Percentiles rank a stretch among this genome's conserved stretches.
Evolutionary conservation across 2,797 vertebrate species (phyloP).

Genomic region (Sebastes hopkinsi): DNA sequence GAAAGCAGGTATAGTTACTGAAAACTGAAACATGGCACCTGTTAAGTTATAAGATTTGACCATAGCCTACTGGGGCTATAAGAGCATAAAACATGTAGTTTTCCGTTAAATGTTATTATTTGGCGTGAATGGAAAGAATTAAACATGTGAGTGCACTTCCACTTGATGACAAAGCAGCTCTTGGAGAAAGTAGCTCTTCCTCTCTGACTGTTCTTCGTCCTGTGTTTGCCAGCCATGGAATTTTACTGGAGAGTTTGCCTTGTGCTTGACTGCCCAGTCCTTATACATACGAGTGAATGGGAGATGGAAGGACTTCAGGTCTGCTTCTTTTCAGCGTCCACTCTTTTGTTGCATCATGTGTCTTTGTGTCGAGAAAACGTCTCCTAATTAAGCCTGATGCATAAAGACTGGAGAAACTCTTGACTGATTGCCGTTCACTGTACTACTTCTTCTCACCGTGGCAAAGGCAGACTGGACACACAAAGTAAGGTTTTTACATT

Average conservation of each 20-base stretch:
- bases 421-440: constrained; percentile 76
- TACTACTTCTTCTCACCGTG: constrained; percentile 59
- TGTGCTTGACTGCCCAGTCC: constrained; percentile 70
- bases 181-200: constrained; percentile 53
- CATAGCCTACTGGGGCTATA: neutral
- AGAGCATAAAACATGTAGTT: neutral
- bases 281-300: constrained; percentile 65
- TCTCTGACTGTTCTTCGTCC: constrained; percentile 48
- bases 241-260: constrained; percentile 74
- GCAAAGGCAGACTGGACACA: constrained; percentile 41
- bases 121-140: constrained; percentile 29
- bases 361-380: constrained; percentile 71
- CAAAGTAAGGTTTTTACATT: constrained; percentile 42
- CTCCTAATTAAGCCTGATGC: constrained; percentile 80
- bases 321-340: constrained; percentile 72
- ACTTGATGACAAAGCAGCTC: constrained; percentile 51
- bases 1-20: neutral
- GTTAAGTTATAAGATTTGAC: neutral
- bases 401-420: constrained; percentile 77
- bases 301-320: constrained; percentile 73
- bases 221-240: constrained; percentile 69
- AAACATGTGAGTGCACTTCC: constrained; percentile 29
- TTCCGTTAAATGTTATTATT: constrained; percentile 22
- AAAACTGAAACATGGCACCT: neutral
- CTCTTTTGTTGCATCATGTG: constrained; percentile 78